Base-by-base conservation (phyloP, 37 sponge, comb jelly and placozoan species). In the Aphrocallistes beatrix region DNA sequence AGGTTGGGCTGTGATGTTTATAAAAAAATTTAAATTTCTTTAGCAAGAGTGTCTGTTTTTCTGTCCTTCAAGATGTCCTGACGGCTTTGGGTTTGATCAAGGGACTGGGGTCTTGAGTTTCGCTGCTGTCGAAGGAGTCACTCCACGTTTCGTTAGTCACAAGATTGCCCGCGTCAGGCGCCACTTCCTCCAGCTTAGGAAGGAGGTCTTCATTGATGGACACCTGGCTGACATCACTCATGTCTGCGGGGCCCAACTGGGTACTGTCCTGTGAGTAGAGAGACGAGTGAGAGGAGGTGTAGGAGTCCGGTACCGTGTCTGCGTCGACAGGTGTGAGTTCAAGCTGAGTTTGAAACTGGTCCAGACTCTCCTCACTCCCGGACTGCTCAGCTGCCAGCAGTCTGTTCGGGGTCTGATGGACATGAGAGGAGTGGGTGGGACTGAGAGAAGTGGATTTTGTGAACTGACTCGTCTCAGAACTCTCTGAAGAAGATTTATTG, bases 91-190 rank as follows among this genome's bases (percentile, higher is more conserved):
- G 34, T 13, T 19, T 19, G 21, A 30, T 25, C 34, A 25, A 25
- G 21, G 75, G 21, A 30, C 75, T 60, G 3, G 75, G 8, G n/a
- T 60, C 75, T 13, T 19, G 75, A 6, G 75, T 60, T 3, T 60
- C 75, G 75, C 75, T 60, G n/a, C 75, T 60, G 17, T 60, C 75
- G 75, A 60, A 60, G 32, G 75, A 60, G 34, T 60, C 75, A 3
- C 28, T 60, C 75, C 75, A 60, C n/a, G 75, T 3, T 60, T 60
- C 28, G 34, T 60, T 60, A 6, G 75, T 13, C 10, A 30, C 32
- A 30, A 30, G 75, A 3, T 60, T 30, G 3, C 28, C 10, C 3
- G 75, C 28, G 75, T 60, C 75, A 6, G n/a, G 34, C 10, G 75
- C 75, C 6, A 60, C 75, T 30, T 60, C 75, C 75, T 60, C 34